Evolutionary conservation across 2,113 vertebrate genomes (phyloP), one percentile per base, ranked within the genome.

Genomic region (Apteryx mantelli): DNA sequence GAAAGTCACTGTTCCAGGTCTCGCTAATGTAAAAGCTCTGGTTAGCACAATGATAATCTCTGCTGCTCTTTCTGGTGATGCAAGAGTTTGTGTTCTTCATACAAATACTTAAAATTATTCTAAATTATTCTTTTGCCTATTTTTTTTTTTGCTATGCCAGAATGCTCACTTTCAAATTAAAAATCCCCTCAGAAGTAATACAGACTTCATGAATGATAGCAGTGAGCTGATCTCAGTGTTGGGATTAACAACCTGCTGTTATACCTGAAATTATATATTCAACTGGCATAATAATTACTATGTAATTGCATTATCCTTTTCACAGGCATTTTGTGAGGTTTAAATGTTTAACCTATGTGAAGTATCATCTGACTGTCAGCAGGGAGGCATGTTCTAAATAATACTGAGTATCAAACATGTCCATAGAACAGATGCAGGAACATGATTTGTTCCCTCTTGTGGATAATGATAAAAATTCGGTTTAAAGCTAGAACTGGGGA

Each of bases 401-500:
- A 44, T 12, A 4, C 74, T 0, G 15, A n/a, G 71, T 52, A 8
- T 55, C 63, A 53, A n/a, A 24, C 8, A 10, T 18, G 0, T 1
- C 3, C 18, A 5, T 1, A 16, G 17, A 36, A 4, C 24, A 24
- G 60, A n/a, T 21, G 56, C 53, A 21, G 53, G 38, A 73, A 6
- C 2, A 52, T 36, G 56, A 16, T 48, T 70, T 10, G 63, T 80
- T 91, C 68, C 68, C 91, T 74, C 88, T 53, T 36, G 42, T 56
- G 52, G 68, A 46, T 79, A 38, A 25, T 24, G 20, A 36, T 19
- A 26, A 4, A 76, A 30, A 20, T 32, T 38, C 9, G 22, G 21
- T 24, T 66, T 25, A 22, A 2, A 19, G 55, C 32, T 1, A 13
- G 69, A 74, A 20, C 0, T 53, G 46, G 40, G 50, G 25, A 89